phyloP scores from a whole-genome alignment of 2,113 vertebrate species.

The Hemiscyllium ocellatum region DNA sequence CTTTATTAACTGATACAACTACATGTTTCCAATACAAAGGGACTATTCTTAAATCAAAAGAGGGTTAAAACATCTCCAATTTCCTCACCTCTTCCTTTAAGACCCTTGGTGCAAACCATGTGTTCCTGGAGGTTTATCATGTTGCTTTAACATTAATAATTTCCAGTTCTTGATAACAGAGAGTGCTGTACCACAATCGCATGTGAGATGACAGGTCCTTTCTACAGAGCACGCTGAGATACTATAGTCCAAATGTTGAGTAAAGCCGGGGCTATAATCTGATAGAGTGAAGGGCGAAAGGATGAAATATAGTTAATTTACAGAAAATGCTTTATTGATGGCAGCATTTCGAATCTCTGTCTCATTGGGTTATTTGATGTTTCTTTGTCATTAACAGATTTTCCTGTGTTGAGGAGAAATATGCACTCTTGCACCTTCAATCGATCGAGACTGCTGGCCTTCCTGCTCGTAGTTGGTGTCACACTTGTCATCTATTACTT shows the following conservation, averaged over 20 bases:
- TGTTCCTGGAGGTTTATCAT: not conserved
- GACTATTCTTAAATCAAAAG: no score
- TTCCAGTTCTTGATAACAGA: not conserved
- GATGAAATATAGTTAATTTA: not conserved
- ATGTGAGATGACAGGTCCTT: not conserved
- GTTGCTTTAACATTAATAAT: not conserved
- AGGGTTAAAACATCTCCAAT: no score
- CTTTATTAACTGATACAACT: no score
- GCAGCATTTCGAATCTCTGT: not conserved
- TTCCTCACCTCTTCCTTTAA: no score
- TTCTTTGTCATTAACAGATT: not conserved
- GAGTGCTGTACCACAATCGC: not conserved
- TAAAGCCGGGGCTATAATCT: not conserved
- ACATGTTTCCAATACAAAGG: no score
- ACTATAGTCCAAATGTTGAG: not conserved
- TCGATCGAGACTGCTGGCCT: slow-evolving; percentile 63
- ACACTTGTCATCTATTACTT: slow-evolving; percentile 72
- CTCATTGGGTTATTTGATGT: not conserved
- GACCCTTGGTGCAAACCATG: no score
- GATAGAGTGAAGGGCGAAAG: not conserved
- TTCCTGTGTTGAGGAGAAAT: not conserved
- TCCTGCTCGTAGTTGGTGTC: slow-evolving; percentile 68
- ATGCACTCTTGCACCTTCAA: slow-evolving; percentile 44
- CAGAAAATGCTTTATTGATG: not conserved
- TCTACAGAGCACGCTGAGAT: not conserved